phyloP scores from a whole-genome alignment of 2,888 invertebrate genomes.

The Hemicrepidius hirtus region DNA sequence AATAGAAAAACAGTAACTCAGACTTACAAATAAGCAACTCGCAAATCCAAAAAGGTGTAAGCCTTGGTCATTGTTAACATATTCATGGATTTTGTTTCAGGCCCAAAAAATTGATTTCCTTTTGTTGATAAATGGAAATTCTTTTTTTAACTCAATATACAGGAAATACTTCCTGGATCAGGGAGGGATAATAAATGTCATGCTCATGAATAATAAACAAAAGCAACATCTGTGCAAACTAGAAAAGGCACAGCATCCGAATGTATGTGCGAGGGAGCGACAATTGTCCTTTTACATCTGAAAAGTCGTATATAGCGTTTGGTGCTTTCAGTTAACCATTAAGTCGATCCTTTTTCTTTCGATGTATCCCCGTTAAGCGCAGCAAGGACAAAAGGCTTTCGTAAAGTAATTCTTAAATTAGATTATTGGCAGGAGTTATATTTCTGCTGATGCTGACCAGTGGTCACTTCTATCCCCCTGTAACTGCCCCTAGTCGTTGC shows the following conservation, averaged over 20 bases:
- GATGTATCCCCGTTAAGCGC: slow-evolving; percentile 4
- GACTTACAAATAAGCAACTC: too few species aligned
- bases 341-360: slow-evolving; percentile 43
- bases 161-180: slow-evolving; percentile 47
- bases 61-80: background rate
- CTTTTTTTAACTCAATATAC: slow-evolving; percentile 43
- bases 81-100: background rate
- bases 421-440: slow-evolving; percentile 52
- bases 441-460: slow-evolving; percentile 64
- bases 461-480: slow-evolving; percentile 67
- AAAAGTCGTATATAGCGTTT: slow-evolving; percentile 51
- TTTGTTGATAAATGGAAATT: slow-evolving; percentile 32
- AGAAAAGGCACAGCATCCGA: slow-evolving; percentile 60
- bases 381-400: slow-evolving; percentile 40
- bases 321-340: slow-evolving; percentile 48
- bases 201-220: slow-evolving; percentile 61
- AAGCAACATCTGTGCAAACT: slow-evolving; percentile 60
- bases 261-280: slow-evolving; percentile 53
- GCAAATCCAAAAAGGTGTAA: too few species aligned
- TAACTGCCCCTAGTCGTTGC: slow-evolving; percentile 70
- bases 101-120: background rate
- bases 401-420: slow-evolving; percentile 50
- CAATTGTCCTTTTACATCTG: slow-evolving; percentile 59
- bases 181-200: slow-evolving; percentile 53
- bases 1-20: too few species aligned